Evolutionary conservation across 1,140 invertebrate genomes (phyloP).

Genomic region (Steinernema khuongi): DNA sequence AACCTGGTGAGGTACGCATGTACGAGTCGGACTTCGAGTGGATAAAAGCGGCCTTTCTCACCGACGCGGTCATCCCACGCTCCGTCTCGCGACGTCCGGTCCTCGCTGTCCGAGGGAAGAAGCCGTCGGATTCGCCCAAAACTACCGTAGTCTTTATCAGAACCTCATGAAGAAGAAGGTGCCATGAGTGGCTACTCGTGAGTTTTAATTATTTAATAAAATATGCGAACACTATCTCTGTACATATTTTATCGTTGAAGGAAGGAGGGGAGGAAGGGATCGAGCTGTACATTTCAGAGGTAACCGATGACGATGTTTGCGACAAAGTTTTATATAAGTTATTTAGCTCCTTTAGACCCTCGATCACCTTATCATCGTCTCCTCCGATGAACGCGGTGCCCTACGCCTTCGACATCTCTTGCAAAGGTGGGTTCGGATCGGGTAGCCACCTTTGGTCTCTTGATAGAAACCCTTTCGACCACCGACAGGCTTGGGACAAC

Average conservation of each 20-base stretch:
- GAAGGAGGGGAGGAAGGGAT: slow-evolving; percentile 3
- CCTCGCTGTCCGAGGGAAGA: background rate
- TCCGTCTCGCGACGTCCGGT: background rate
- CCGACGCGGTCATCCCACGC: background rate
- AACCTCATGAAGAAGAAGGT: background rate
- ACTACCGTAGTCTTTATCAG: background rate
- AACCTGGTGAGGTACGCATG: background rate
- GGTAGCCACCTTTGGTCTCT: too few relatives aligned
- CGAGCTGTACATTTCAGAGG: slow-evolving; percentile 7
- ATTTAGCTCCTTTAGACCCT: too few relatives aligned
- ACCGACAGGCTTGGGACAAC: too few relatives aligned
- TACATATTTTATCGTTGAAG: slow-evolving; percentile 12
- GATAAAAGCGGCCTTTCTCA: background rate
- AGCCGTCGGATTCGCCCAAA: background rate
- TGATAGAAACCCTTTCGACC: too few relatives aligned
- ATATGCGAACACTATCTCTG: slow-evolving; percentile 10
- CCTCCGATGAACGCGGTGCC: too few relatives aligned
- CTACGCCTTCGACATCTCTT: too few relatives aligned
- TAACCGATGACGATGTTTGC: too few relatives aligned
- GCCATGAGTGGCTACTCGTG: background rate
- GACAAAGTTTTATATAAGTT: too few relatives aligned
- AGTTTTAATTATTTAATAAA: background rate
- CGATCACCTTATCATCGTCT: too few relatives aligned
- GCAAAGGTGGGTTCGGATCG: too few relatives aligned
- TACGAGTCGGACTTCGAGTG: slow-evolving; percentile 9